Percentiles rank a stretch among this genome's conserved stretches.
Evolutionary conservation across 2,113 vertebrate genomes (phyloP).

Genomic region (Balaenoptera acutorostrata): DNA sequence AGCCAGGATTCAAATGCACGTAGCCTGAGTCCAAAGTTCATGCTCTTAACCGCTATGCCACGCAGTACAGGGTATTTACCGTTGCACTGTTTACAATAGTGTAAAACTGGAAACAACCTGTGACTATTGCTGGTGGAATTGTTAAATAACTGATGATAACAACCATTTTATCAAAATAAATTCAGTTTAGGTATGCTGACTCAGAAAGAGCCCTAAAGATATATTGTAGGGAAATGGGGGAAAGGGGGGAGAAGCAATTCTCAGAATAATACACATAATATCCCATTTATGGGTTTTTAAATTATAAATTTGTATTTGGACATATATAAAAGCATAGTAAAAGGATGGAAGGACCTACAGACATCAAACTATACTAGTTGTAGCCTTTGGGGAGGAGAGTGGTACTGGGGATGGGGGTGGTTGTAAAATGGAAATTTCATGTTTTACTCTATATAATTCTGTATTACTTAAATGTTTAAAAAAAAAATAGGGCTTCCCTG

Average conservation of each 20-base stretch:
- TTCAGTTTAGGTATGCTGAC: neutral
- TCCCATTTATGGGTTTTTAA: neutral
- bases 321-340: neutral
- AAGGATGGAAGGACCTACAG: neutral
- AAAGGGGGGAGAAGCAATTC: neutral
- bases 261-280: neutral
- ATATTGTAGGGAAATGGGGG: neutral
- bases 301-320: neutral
- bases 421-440: neutral
- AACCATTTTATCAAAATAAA: neutral
- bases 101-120: neutral
- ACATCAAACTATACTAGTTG: neutral
- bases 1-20: neutral
- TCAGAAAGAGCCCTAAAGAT: neutral
- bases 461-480: neutral
- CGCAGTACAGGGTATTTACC: neutral
- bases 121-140: neutral
- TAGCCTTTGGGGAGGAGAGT: neutral
- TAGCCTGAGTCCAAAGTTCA: neutral
- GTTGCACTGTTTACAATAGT: neutral
- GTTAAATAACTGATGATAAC: neutral
- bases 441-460: neutral
- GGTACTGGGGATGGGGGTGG: no score
- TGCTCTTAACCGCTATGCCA: neutral
- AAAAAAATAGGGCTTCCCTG: neutral